Base-by-base conservation (phyloP, 2,797 vertebrate genomes). In the Rhabdomys pumilio region DNA sequence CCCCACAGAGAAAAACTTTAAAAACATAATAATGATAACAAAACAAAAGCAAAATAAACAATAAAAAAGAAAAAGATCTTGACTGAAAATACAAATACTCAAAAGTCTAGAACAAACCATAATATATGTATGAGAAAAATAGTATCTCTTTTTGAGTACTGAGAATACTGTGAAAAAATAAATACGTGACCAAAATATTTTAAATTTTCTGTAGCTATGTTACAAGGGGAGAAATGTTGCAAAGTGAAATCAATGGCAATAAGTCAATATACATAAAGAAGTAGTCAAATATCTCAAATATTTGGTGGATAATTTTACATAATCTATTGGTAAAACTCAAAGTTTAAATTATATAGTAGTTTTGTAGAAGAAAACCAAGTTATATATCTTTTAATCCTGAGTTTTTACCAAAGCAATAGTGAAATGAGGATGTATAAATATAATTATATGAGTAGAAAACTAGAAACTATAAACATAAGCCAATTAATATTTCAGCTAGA, bases 161-260 rank as follows among this genome's bases (percentile, higher is more conserved):
- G 8, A 89, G 53, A 91, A 29, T 38, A 79, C 72, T 84, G 72
- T 41, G 61, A 26, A 29, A 69, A 81, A 76, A 65, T 55, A 59
- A 65, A 65, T 81, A 83, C 79, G 79, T 59, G 81, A 87, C 69
- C 69, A 63, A 19, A 65, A 10, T 8, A 41, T 94, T 96, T 94
- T 17, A 50, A 44, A 77, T 87, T 57, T 95, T 12, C 41, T 76
- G 26, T 75, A 67, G 53, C 20, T 93, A 57, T 29, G 63, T 57
- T 53, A 55, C 13, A 85, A 80, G 3, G 9, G 73, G 14, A 50
- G 55, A 73, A 89, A 75, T 50, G 65, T 31, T 41, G n/a, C 20
- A 69, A 96, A 84, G 24, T 77, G 91, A 79, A 91, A 73, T 84
- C 38, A 93, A 73, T 84, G 44, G 67, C 1, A 80, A 89, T 89